phyloP scores from a whole-genome alignment of 2,888 invertebrate genomes.

The Sphinx pinastri region DNA sequence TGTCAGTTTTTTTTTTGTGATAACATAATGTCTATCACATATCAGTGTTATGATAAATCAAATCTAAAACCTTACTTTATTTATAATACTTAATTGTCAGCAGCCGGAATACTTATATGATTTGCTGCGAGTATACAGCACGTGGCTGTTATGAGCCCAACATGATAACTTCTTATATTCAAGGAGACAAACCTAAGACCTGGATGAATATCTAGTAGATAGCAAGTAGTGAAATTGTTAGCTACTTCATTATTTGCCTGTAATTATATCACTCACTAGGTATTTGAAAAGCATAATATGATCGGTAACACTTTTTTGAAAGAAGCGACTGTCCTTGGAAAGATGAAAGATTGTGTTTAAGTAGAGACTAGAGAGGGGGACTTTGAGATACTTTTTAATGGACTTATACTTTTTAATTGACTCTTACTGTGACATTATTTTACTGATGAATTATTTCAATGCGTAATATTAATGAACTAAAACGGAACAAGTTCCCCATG shows the following conservation, averaged over 20 bases:
- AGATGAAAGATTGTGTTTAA: no score
- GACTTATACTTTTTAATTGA: no score
- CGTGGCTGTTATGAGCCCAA: not conserved
- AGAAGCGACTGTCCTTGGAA: no score
- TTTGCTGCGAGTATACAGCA: not conserved
- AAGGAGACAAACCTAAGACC: not conserved
- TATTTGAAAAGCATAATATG: not conserved
- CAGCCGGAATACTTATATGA: conserved; percentile 6
- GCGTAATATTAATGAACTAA: no score
- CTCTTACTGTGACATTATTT: no score
- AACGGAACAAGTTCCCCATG: no score
- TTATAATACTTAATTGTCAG: not conserved
- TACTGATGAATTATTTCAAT: no score
- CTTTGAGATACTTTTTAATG: no score
- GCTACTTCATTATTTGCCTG: not conserved
- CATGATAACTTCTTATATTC: not conserved
- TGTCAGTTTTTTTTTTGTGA: not conserved
- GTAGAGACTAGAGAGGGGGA: no score
- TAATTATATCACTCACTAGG: not conserved
- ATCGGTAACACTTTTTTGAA: no score
- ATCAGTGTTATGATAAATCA: not conserved
- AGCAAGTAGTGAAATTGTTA: not conserved
- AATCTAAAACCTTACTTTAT: not conserved
- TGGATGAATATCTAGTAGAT: not conserved
- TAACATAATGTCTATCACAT: not conserved